Conservation (phyloP, 2,888 invertebrate species). For the Bombyx huttoni region DNA sequence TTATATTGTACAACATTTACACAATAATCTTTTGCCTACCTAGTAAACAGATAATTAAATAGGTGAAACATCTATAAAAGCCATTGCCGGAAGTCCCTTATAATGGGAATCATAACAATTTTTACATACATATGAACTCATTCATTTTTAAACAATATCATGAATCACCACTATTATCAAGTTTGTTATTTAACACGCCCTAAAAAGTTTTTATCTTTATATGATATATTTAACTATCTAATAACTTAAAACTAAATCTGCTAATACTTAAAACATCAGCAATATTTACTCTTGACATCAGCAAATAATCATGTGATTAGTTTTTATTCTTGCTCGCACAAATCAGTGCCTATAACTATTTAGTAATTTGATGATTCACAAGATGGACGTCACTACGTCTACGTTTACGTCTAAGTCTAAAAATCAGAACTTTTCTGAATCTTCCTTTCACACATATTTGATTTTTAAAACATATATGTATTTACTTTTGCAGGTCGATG, state of each 20-base stretch:
- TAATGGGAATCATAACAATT: slow-evolving; percentile 3
- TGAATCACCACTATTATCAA: slow-evolving; percentile 10
- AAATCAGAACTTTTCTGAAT: neutral
- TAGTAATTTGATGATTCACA: too few species aligned
- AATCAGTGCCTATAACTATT: too few species aligned
- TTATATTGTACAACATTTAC: too few species aligned
- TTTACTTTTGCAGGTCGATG: slow-evolving; percentile 49
- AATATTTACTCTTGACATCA: too few species aligned
- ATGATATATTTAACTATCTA: neutral
- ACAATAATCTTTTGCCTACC: too few species aligned
- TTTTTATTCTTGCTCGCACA: too few species aligned
- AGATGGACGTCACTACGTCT: too few species aligned
- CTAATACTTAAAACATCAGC: too few species aligned
- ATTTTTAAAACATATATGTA: neutral
- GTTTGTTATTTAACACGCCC: slow-evolving; percentile 10
- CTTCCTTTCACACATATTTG: neutral
- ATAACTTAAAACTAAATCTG: too few species aligned
- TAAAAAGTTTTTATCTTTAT: slow-evolving; percentile 4
- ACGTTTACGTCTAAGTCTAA: too few species aligned
- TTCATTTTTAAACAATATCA: slow-evolving; percentile 1
- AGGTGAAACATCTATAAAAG: neutral
- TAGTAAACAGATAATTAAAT: slow-evolving; percentile 7
- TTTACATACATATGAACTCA: slow-evolving; percentile 3
- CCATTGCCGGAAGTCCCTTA: slow-evolving; percentile 3
- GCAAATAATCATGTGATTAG: too few species aligned